Percentiles rank a stretch among this genome's conserved stretches.
Evolutionary conservation across 2,888 invertebrate species (phyloP).

Genomic region (Kryphioiulus occultus): DNA sequence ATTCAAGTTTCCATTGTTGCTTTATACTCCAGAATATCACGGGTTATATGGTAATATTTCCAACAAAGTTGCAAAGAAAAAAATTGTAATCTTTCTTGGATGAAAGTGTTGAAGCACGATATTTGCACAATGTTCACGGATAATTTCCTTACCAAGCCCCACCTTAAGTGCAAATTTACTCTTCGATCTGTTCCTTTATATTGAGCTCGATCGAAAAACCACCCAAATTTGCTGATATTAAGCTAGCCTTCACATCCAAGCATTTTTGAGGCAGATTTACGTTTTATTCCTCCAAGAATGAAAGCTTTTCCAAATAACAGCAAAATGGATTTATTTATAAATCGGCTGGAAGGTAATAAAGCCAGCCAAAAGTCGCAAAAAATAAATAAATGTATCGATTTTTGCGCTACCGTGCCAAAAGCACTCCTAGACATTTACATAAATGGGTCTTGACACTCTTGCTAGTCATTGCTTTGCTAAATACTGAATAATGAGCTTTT

Average conservation of each 20-base stretch:
- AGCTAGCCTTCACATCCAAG: not conserved
- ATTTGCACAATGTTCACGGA: not conserved
- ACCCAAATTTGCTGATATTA: not conserved
- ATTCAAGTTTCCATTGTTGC: too few relatives aligned
- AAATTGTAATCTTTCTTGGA: not conserved
- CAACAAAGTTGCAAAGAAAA: not conserved
- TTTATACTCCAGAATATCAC: too few relatives aligned
- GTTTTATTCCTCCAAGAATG: too few relatives aligned
- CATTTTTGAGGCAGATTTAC: not conserved
- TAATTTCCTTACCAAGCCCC: not conserved
- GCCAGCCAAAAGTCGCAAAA: not conserved
- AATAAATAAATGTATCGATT: not conserved
- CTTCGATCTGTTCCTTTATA: not conserved
- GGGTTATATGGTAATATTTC: not conserved
- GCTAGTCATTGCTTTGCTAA: not conserved
- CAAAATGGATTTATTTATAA: too few relatives aligned
- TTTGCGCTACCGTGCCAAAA: not conserved
- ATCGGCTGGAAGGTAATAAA: too few relatives aligned
- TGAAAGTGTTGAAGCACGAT: not conserved
- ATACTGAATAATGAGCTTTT: not conserved
- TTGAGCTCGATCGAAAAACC: not conserved
- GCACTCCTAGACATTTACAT: not conserved
- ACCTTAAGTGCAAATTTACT: conserved; percentile 26
- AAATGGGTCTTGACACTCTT: not conserved
- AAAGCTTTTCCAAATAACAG: too few relatives aligned